Percentiles rank a stretch among this genome's conserved stretches.
Conservation (phyloP, 2,113 vertebrate species). For the Apaloderma vittatum region DNA sequence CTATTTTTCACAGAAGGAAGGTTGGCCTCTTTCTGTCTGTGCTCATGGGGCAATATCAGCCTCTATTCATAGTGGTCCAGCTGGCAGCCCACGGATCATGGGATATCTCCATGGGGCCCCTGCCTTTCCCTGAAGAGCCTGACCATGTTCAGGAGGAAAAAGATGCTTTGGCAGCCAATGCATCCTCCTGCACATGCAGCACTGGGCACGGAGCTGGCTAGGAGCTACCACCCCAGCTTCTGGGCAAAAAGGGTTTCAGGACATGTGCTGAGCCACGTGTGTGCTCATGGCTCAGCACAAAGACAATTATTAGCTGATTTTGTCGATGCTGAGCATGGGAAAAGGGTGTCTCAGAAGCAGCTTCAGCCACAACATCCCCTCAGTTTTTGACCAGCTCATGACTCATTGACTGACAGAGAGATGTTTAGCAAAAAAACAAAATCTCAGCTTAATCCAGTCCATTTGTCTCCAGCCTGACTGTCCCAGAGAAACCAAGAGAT, state of each 20-base stretch:
- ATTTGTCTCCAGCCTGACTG: not conserved
- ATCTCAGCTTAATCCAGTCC: not conserved
- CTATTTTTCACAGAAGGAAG: constrained; percentile 23
- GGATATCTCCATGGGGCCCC: not conserved
- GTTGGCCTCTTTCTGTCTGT: constrained; percentile 13
- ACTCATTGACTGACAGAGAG: not conserved
- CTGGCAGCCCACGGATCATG: not conserved
- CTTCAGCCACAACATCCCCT: not conserved
- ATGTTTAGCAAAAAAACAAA: not conserved
- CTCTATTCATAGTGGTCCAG: constrained; percentile 22
- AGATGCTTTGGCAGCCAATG: rapidly evolving
- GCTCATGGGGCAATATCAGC: not conserved
- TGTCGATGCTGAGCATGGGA: not conserved
- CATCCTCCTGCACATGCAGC: rapidly evolving
- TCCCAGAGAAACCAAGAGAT: not conserved
- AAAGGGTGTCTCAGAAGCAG: not conserved
- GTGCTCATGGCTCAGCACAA: not conserved
- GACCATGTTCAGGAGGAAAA: not conserved
- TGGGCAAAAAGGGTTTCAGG: not conserved
- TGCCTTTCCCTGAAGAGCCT: not conserved
- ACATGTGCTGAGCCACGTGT: not conserved
- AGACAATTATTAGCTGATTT: not conserved
- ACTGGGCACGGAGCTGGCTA: not conserved
- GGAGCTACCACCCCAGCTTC: not conserved
- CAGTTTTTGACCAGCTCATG: not conserved